These are phyloP conservation scores for Sorex araneus DNA, from an alignment of 2,113 vertebrate species.

Conservation along the genomic window DNA sequence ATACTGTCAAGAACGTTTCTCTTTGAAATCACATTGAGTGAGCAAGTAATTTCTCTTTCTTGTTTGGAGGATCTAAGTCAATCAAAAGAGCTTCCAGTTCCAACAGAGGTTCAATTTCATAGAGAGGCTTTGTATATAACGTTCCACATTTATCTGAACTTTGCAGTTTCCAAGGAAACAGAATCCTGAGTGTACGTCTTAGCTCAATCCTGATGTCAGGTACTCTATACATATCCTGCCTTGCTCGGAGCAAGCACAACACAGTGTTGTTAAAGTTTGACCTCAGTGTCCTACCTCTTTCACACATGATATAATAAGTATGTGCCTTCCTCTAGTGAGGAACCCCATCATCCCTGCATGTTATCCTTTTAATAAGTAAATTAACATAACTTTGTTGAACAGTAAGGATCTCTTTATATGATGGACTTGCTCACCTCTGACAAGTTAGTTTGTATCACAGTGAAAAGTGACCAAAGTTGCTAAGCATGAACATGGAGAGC, in stretches of 20 bases:
- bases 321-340: background rate
- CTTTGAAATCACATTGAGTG: conserved; percentile 33
- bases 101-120: background rate
- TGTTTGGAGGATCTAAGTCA: background rate
- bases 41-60: conserved; percentile 53
- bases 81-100: conserved; percentile 45
- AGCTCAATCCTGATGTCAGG: background rate
- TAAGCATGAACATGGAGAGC: conserved; percentile 8
- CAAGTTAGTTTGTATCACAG: background rate
- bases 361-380: background rate
- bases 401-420: background rate
- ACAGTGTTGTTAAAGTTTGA: background rate
- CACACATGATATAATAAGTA: background rate
- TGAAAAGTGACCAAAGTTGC: background rate
- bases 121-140: conserved; percentile 1
- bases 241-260: background rate
- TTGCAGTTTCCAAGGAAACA: conserved; percentile 60
- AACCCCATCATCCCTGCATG: rapidly evolving
- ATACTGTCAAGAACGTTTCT: background rate
- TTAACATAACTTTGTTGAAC: background rate
- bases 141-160: conserved; percentile 40
- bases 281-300: background rate
- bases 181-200: conserved; percentile 15
- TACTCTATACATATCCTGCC: background rate
- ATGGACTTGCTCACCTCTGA: too few species aligned